A percentile compares a stretch with the other conserved stretches of the same genome.
phyloP scores from a whole-genome alignment of 1,140 invertebrate genomes.

The Philaenus spumarius region DNA sequence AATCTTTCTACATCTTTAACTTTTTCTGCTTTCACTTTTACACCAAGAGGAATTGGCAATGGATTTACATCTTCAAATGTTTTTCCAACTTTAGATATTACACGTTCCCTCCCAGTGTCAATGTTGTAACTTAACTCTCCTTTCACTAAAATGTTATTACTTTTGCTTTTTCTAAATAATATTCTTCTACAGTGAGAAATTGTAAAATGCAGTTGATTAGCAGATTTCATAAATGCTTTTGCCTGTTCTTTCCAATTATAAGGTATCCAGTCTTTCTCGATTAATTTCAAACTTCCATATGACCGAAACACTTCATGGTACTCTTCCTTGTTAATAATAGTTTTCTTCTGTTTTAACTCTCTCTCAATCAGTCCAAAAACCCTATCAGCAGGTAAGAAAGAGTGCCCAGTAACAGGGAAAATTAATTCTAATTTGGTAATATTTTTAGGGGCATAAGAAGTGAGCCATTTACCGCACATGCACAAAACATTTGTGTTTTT shows the following conservation, averaged over 20 bases:
- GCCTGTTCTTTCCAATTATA: slow-evolving; percentile 15
- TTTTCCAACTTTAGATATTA: background rate
- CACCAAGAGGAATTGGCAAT: background rate
- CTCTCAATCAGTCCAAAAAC: slow-evolving; percentile 35
- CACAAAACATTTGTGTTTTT: slow-evolving; percentile 34
- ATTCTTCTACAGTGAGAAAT: slow-evolving; percentile 18
- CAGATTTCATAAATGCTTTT: background rate
- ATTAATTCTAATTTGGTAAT: slow-evolving; percentile 28
- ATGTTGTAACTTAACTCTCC: slow-evolving; percentile 9
- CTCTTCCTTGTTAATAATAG: slow-evolving; percentile 18
- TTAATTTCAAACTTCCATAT: slow-evolving; percentile 12
- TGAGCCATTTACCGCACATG: slow-evolving; percentile 28
- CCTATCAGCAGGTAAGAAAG: slow-evolving; percentile 32
- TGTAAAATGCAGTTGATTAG: slow-evolving; percentile 18
- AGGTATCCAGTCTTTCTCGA: background rate
- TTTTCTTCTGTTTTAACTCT: slow-evolving; percentile 26
- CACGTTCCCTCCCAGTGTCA: background rate
- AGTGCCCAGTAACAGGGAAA: slow-evolving; percentile 31
- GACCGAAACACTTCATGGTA: slow-evolving; percentile 19
- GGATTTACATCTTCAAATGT: background rate
- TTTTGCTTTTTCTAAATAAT: slow-evolving; percentile 1
- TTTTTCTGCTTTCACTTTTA: background rate
- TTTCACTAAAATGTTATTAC: slow-evolving; percentile 12
- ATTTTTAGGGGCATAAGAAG: slow-evolving; percentile 22
- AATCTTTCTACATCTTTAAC: slow-evolving; percentile 3